Evolutionary conservation across 1,140 invertebrate species (phyloP).

Genomic region (Macrosteles quadrilineatus): DNA sequence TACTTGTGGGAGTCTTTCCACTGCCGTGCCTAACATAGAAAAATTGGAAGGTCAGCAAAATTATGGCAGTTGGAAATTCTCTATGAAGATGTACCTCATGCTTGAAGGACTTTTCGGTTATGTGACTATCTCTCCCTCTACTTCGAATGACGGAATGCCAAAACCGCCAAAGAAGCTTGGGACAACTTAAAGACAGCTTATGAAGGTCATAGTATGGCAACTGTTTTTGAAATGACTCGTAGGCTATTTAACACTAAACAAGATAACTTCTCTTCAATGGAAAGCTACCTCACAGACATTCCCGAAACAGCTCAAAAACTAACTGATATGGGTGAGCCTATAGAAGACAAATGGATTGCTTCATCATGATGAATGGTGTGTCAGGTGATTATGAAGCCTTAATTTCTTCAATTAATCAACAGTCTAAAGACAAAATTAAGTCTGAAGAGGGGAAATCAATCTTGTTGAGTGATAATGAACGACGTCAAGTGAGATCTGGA

Average conservation of each 20-base stretch:
- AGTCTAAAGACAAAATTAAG: background rate
- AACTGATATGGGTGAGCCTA: background rate
- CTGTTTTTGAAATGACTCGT: background rate
- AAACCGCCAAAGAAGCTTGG: background rate
- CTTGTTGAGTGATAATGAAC: background rate
- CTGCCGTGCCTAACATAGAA: background rate
- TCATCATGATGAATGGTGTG: background rate
- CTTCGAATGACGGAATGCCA: no score
- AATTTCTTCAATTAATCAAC: background rate
- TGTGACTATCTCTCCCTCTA: background rate
- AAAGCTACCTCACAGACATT: background rate
- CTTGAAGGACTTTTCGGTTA: background rate
- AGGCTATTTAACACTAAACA: background rate
- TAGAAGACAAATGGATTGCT: background rate
- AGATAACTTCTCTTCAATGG: background rate
- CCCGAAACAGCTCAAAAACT: background rate
- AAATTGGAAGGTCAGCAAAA: background rate
- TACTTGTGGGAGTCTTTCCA: background rate
- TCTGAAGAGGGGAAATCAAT: background rate
- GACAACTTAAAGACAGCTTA: background rate
- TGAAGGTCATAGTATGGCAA: background rate
- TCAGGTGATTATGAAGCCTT: background rate
- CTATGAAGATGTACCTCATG: background rate
- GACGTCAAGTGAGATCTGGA: no score
- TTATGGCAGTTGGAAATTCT: background rate